Percentiles rank a stretch among this genome's conserved stretches.
These are phyloP conservation scores for Chymomyza caudatula DNA, from an alignment of 2,888 invertebrate species.

Conservation along the genomic window DNA sequence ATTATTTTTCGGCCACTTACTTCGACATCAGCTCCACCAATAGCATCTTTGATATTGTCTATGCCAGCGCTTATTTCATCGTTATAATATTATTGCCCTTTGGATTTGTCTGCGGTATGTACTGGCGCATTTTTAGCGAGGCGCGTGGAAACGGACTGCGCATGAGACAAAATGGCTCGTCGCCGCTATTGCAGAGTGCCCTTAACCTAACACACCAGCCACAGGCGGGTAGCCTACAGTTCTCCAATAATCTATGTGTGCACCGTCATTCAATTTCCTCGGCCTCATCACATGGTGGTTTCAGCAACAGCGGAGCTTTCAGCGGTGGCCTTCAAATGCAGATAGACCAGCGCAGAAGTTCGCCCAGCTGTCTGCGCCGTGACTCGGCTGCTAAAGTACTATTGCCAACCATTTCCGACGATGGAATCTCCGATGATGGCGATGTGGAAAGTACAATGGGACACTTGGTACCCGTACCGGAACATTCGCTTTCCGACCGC, in stretches of 20 bases:
- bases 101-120: slow-evolving; percentile 78
- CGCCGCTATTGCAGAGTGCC: slow-evolving; percentile 77
- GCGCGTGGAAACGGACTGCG: slow-evolving; percentile 77
- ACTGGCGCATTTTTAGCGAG: slow-evolving; percentile 78
- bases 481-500: slow-evolving; percentile 59
- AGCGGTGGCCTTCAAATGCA: slow-evolving; percentile 75
- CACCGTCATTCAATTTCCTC: slow-evolving; percentile 75
- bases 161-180: slow-evolving; percentile 78
- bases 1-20: slow-evolving; percentile 56
- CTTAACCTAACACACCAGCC: slow-evolving; percentile 73
- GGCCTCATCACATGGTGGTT: slow-evolving; percentile 68
- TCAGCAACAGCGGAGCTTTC: slow-evolving; percentile 30
- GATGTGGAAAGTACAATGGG: slow-evolving; percentile 44
- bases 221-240: slow-evolving; percentile 42
- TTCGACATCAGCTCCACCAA: slow-evolving; percentile 61
- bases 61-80: slow-evolving; percentile 76
- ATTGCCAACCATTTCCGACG: slow-evolving; percentile 74
- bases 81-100: slow-evolving; percentile 78
- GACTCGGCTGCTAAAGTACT: slow-evolving; percentile 75
- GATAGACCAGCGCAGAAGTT: slow-evolving; percentile 71
- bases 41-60: slow-evolving; percentile 73
- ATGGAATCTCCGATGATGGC: slow-evolving; percentile 63
- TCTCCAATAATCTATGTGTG: slow-evolving; percentile 68
- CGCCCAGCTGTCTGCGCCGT: slow-evolving; percentile 69
- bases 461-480: slow-evolving; percentile 57